Base-by-base conservation (phyloP, 1,140 invertebrate genomes). In the Agraylea sexmaculata region DNA sequence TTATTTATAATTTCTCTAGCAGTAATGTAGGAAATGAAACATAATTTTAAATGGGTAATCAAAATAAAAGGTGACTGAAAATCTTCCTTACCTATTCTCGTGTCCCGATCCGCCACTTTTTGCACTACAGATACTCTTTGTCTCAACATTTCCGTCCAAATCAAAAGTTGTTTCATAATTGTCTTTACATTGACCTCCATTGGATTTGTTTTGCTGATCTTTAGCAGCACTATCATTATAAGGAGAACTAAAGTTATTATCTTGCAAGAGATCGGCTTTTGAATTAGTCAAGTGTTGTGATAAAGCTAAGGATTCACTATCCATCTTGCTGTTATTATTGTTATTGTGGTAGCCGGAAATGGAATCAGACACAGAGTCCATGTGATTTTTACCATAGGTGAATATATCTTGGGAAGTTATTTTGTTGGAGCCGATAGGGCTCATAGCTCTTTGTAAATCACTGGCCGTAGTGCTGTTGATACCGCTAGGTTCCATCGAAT, bases 101-200 rank as follows among this genome's bases (percentile, higher is more conserved):
- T 80, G 71, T 52, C 73, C 73, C 32, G 77, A 74, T 51, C 77
- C 78, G 47, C 77, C 64, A 42, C 70, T 77, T 55, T 69, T 77
- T 49, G 61, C 70, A 63, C 67, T 78, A 53, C 61, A 76, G 53
- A 67, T 78, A 53, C 63, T 78, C 62, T 70, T 77, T 43, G 66
- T 77, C 57, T 90, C 85, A 37, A 87, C 79, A 62, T 88, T 88
- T 18, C 81, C 81, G 45, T 85, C 82, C 37, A 82, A 65, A 62
- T 87, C 83, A 58, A 85, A 85, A 2, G 81, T 85, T 4, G 81
- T 86, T 56, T 86, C 83, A 46, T 82, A 83, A 64, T 84, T 83
- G 57, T 81, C 78, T 50, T 66, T 66, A 46, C 62, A 66, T 22
- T 64, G 62, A 11, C 58, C 53, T 40, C 51, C 56, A 30, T 46